A percentile compares a stretch with the other conserved stretches of the same genome.
Evolutionary conservation across 2,113 vertebrate species (phyloP).

Genomic region (Chinchilla lanigera): DNA sequence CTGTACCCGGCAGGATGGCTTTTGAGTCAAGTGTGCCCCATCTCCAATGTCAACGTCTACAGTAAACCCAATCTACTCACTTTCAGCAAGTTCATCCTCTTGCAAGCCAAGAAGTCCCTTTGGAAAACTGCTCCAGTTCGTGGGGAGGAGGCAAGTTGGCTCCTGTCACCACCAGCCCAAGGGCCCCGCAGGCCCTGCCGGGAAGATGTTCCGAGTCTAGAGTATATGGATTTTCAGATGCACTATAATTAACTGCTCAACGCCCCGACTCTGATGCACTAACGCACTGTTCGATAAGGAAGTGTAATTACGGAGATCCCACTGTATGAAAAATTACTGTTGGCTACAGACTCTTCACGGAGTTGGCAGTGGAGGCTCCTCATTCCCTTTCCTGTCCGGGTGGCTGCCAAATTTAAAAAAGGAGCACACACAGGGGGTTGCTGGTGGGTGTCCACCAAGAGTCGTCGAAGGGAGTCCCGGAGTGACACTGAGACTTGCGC

Average conservation of each 20-base stretch:
- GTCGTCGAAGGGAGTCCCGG: neutral
- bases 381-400: neutral
- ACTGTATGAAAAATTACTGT: accelerated
- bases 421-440: accelerated
- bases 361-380: neutral
- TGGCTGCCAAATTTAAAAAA: neutral
- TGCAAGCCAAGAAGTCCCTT: neutral
- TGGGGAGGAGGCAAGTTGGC: neutral
- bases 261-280: accelerated
- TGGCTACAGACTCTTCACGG: neutral
- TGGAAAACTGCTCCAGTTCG: neutral
- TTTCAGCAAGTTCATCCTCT: neutral
- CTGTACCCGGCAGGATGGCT: constrained; percentile 61
- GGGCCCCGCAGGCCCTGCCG: neutral
- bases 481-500: accelerated
- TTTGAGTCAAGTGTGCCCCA: constrained; percentile 56
- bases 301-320: neutral
- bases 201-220: neutral
- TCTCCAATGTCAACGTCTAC: neutral
- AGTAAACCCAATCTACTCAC: constrained; percentile 7
- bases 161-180: neutral
- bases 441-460: neutral
- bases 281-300: neutral
- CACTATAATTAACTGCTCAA: neutral
- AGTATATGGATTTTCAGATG: neutral